phyloP scores from a whole-genome alignment of 2,888 invertebrate species.

The Rhingia campestris region DNA sequence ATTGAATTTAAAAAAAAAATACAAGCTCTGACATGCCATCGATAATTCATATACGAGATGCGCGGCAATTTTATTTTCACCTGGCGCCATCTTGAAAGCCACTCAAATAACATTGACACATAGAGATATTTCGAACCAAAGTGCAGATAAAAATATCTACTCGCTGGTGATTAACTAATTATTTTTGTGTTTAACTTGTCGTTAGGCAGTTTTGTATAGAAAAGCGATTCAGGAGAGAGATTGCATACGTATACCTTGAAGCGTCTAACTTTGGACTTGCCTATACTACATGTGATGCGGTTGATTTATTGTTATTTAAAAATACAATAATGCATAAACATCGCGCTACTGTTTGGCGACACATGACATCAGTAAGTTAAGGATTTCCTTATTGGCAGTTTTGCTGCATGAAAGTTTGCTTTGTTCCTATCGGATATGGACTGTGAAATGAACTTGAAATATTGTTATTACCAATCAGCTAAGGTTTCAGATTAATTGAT shows the following conservation, averaged over 20 bases:
- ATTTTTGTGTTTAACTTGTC: slow-evolving; percentile 14
- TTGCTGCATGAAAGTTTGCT: not conserved
- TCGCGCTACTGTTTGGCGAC: not conserved
- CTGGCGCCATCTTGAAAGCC: not conserved
- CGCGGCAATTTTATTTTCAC: not conserved
- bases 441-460: slow-evolving; percentile 6
- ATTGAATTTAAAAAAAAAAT: not conserved
- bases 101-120: not conserved
- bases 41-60: slow-evolving; percentile 1
- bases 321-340: slow-evolving; percentile 1
- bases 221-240: not conserved
- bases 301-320: slow-evolving; percentile 17
- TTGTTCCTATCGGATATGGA: slow-evolving; percentile 3
- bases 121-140: not conserved
- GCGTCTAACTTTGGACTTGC: slow-evolving; percentile 6
- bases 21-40: not conserved
- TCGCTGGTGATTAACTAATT: not conserved
- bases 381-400: slow-evolving; percentile 11
- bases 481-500: not conserved
- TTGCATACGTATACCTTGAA: slow-evolving; percentile 5
- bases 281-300: slow-evolving; percentile 2
- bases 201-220: not conserved
- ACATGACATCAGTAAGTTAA: slow-evolving; percentile 2
- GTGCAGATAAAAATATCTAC: not conserved
- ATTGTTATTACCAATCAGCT: not conserved